A percentile compares a stretch with the other conserved stretches of the same genome.
These are phyloP conservation scores for Lanistes nyassanus DNA, from an alignment of 1,140 invertebrate genomes.

Conservation along the genomic window DNA sequence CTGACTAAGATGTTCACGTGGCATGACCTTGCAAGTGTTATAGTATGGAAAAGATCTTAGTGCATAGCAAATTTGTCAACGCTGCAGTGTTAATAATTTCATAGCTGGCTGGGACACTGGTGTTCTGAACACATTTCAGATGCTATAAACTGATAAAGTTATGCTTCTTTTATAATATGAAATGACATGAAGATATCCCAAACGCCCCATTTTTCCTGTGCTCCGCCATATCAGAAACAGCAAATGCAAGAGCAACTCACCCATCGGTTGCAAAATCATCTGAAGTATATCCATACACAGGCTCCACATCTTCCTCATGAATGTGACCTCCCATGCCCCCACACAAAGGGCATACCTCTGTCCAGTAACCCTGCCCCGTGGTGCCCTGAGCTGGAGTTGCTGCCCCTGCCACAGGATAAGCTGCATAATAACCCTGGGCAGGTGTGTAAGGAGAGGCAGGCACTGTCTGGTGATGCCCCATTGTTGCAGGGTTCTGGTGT, in stretches of 20 bases:
- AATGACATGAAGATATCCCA: neutral
- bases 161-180: neutral
- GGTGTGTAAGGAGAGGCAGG: slow-evolving; percentile 25
- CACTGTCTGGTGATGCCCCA: slow-evolving; percentile 23
- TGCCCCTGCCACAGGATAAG: neutral
- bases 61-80: too few species aligned
- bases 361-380: slow-evolving; percentile 11
- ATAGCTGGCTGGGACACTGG: too few species aligned
- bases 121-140: neutral
- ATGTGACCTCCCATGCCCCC: slow-evolving; percentile 44
- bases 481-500: slow-evolving; percentile 25
- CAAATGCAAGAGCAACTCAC: slow-evolving; percentile 3
- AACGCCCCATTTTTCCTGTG: too few species aligned
- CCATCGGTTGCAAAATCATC: slow-evolving; percentile 32
- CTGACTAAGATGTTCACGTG: too few species aligned
- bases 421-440: neutral
- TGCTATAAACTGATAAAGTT: too few species aligned
- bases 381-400: neutral
- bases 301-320: slow-evolving; percentile 44
- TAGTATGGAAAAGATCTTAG: too few species aligned
- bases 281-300: slow-evolving; percentile 35
- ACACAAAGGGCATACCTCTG: slow-evolving; percentile 46
- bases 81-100: too few species aligned
- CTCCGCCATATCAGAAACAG: neutral
- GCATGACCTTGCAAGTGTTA: too few species aligned